These are phyloP conservation scores for Dunckerocampus dactyliophorus DNA, from an alignment of 2,113 vertebrate species.

Conservation along the genomic window DNA sequence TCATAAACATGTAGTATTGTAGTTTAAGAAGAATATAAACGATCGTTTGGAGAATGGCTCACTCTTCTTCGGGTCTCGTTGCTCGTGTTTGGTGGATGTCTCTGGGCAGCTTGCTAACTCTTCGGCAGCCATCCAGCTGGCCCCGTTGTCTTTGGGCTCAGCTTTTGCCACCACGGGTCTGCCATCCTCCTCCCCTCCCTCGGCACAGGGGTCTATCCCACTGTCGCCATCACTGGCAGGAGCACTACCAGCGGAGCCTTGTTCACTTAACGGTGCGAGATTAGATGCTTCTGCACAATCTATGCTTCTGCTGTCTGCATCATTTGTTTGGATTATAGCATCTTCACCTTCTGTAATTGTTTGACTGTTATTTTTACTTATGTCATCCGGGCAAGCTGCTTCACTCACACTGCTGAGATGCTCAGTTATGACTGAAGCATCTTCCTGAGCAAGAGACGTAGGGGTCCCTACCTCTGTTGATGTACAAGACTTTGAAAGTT, in stretches of 20 bases:
- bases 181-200: slow-evolving; percentile 40
- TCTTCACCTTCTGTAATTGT: slow-evolving; percentile 12
- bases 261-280: slow-evolving; percentile 6
- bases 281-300: background rate
- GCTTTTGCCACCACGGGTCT: background rate
- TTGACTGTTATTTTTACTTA: background rate
- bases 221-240: slow-evolving; percentile 40
- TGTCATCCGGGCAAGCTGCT: background rate
- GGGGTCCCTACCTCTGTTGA: slow-evolving; percentile 5
- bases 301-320: background rate
- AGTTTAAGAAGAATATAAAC: background rate
- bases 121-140: slow-evolving; percentile 25
- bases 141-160: background rate
- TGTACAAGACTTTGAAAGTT: slow-evolving; percentile 12
- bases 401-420: slow-evolving; percentile 6
- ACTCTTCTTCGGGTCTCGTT: slow-evolving; percentile 57
- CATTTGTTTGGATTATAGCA: background rate
- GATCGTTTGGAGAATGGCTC: background rate
- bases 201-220: slow-evolving; percentile 39
- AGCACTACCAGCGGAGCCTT: background rate
- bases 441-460: slow-evolving; percentile 1
- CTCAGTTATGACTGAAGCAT: slow-evolving; percentile 8
- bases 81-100: slow-evolving; percentile 40
- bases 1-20: background rate
- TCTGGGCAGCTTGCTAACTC: slow-evolving; percentile 23